Conservation (phyloP, 2,113 vertebrate genomes). For the Corydoras sp. region DNA sequence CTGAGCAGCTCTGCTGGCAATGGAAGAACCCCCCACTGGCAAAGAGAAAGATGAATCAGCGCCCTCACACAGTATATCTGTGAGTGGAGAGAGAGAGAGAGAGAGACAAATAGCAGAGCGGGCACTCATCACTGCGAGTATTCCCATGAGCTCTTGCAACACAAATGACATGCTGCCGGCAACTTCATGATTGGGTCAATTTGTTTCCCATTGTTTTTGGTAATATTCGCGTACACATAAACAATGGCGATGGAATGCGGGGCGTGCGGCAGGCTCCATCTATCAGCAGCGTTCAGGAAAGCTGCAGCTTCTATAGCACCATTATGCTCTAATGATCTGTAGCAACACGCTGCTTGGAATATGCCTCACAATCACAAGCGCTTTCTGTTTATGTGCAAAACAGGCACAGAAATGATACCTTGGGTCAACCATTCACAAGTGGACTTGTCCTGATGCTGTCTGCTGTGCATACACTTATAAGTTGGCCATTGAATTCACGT, state of each 20-base stretch:
- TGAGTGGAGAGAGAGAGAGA: background rate
- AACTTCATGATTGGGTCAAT: slow-evolving; percentile 48
- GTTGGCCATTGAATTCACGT: background rate
- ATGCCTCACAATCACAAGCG: slow-evolving; percentile 17
- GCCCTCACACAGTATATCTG: background rate
- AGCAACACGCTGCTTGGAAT: background rate
- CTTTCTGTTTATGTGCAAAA: slow-evolving; percentile 20
- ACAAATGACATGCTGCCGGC: slow-evolving; percentile 55
- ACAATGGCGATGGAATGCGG: slow-evolving; percentile 20
- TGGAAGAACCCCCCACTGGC: slow-evolving; percentile 2
- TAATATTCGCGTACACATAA: slow-evolving; percentile 29
- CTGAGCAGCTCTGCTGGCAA: slow-evolving; percentile 15
- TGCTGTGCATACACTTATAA: slow-evolving; percentile 12
- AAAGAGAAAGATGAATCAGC: slow-evolving; percentile 33
- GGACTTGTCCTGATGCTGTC: slow-evolving; percentile 1
- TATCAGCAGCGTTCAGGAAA: slow-evolving; percentile 45
- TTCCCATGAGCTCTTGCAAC: slow-evolving; percentile 48
- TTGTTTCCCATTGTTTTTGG: slow-evolving; percentile 45
- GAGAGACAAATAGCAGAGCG: slow-evolving; percentile 1
- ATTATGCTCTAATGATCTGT: slow-evolving; percentile 45
- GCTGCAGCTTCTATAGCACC: slow-evolving; percentile 39
- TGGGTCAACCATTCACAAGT: background rate
- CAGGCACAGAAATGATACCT: background rate
- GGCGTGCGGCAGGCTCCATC: slow-evolving; percentile 44
- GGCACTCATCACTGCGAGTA: slow-evolving; percentile 44